phyloP scores from a whole-genome alignment of 2,113 vertebrate species.

The Malurus alboscapulatus region DNA sequence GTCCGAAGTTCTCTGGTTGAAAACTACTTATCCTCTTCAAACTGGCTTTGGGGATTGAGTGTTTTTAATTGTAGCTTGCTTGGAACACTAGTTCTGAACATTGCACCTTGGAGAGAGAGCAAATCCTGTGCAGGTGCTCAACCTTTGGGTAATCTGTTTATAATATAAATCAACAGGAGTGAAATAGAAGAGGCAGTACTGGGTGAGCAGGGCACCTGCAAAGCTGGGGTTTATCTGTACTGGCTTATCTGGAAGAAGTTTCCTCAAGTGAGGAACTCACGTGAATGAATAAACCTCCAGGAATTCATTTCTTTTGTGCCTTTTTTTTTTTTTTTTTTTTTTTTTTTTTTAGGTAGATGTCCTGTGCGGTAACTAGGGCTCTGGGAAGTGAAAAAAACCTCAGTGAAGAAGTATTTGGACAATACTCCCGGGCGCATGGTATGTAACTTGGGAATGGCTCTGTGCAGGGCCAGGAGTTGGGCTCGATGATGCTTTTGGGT shows the following conservation, averaged over 20 bases:
- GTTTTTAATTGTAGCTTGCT: neutral
- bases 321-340: neutral
- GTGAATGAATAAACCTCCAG: neutral
- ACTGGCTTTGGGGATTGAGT: neutral
- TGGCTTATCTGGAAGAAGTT: neutral
- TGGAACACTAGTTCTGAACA: neutral
- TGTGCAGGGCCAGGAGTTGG: neutral
- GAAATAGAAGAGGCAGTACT: neutral
- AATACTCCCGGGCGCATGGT: neutral
- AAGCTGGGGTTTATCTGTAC: neutral
- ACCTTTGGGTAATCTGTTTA: neutral
- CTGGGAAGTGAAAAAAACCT: neutral
- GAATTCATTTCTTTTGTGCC: neutral
- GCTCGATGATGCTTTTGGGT: neutral
- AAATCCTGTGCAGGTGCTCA: neutral
- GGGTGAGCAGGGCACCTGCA: neutral
- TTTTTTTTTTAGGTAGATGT: neutral
- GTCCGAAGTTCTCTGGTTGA: rapidly evolving
- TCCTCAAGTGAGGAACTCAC: neutral
- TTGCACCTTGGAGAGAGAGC: neutral
- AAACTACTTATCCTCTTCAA: neutral
- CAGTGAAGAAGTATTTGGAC: neutral
- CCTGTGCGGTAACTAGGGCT: neutral
- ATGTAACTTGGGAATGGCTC: neutral
- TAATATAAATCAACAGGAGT: neutral